Conservation (phyloP, 1,140 invertebrate genomes). For the Augochlora pura region DNA sequence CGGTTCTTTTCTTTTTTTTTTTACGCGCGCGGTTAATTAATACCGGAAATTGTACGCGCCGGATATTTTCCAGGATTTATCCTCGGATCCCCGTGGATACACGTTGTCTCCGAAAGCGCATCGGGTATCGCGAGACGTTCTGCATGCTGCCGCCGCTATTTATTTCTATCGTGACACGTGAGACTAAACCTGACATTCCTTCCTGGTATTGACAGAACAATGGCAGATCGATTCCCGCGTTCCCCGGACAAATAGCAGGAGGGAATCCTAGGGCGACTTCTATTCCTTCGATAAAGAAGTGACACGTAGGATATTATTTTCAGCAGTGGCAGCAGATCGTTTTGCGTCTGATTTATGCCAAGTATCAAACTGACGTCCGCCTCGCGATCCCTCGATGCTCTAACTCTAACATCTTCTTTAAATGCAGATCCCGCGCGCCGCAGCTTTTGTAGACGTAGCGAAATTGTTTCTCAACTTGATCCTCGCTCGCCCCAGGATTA, state of each 20-base stretch:
- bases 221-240: slow-evolving; percentile 9
- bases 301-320: slow-evolving; percentile 54
- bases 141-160: not conserved
- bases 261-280: slow-evolving; percentile 5
- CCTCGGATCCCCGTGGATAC: not conserved
- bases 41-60: too few species aligned
- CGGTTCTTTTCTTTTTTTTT: too few species aligned
- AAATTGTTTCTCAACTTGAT: not conserved
- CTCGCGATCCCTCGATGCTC: not conserved
- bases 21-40: too few species aligned
- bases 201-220: slow-evolving; percentile 1
- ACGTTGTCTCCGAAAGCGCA: not conserved
- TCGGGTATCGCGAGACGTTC: not conserved
- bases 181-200: not conserved
- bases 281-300: slow-evolving; percentile 44
- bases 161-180: not conserved
- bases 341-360: slow-evolving; percentile 49
- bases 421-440: not conserved
- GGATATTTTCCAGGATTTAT: not conserved
- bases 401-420: not conserved
- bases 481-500: too few species aligned
- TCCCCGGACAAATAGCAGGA: slow-evolving; percentile 34
- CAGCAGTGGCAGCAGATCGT: slow-evolving; percentile 41
- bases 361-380: slow-evolving; percentile 12
- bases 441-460: not conserved